Evolutionary conservation across 2,797 vertebrate species (phyloP).

Genomic region (Diceros bicornis): DNA sequence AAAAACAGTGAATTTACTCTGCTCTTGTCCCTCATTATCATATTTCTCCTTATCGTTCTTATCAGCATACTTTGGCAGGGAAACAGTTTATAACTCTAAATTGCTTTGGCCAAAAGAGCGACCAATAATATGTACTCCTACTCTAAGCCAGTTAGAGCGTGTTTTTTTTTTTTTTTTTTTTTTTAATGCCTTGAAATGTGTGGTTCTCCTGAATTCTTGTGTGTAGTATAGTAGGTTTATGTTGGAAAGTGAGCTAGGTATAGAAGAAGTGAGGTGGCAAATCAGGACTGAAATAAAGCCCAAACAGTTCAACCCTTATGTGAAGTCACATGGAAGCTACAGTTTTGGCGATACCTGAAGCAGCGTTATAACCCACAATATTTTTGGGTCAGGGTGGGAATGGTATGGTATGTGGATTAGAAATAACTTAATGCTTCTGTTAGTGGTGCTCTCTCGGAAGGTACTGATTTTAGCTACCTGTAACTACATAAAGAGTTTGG

Average conservation of each 20-base stretch:
- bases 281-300: slow-evolving; percentile 28
- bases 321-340: not conserved
- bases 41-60: not conserved
- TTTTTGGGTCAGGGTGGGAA: not conserved
- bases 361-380: not conserved
- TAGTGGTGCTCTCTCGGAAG: not conserved
- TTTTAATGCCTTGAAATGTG: not conserved
- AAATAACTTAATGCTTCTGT: not conserved
- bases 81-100: slow-evolving; percentile 53
- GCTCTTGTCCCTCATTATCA: not conserved
- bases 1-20: not conserved
- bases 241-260: not conserved
- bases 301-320: not conserved
- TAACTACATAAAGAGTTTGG: not conserved
- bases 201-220: slow-evolving; percentile 9
- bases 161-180: slow-evolving; percentile 65
- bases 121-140: not conserved
- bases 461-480: not conserved
- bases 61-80: slow-evolving; percentile 18
- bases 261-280: not conserved
- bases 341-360: slow-evolving; percentile 16
- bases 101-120: not conserved
- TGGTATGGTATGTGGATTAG: not conserved
- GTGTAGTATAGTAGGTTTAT: not conserved
- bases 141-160: slow-evolving; percentile 31